A percentile compares a stretch with the other conserved stretches of the same genome.
These are phyloP conservation scores for Caenorhabditis sulstoni DNA, from an alignment of 2,888 invertebrate species.

Conservation along the genomic window DNA sequence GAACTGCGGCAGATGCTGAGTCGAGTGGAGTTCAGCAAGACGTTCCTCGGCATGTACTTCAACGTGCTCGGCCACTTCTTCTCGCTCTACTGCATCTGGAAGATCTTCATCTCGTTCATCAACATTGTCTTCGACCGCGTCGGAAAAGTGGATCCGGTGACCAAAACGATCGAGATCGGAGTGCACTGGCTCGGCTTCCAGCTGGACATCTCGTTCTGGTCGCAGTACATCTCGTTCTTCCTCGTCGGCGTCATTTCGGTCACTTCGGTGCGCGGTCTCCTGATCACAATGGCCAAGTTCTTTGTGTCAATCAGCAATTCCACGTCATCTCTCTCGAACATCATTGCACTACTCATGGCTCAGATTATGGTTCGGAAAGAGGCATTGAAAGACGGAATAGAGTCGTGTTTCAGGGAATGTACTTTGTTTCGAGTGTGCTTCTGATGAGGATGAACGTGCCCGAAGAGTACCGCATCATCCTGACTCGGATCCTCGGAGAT, in stretches of 20 bases:
- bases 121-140: conserved; percentile 99
- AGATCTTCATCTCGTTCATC: conserved; percentile 89
- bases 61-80: conserved; percentile 98
- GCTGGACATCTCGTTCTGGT: conserved; percentile 95
- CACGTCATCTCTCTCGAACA: conserved; percentile 91
- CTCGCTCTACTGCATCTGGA: conserved; percentile 97
- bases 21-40: conserved; percentile 85
- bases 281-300: conserved; percentile 98
- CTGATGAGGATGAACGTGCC: conserved; percentile 99
- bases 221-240: conserved; percentile 97
- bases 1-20: conserved; percentile 89
- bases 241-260: conserved; percentile 97
- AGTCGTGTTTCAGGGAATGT: conserved; percentile 89
- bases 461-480: conserved; percentile 86
- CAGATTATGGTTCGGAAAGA: conserved; percentile 92
- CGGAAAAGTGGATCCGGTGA: conserved; percentile 98
- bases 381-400: neutral
- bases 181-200: conserved; percentile 96
- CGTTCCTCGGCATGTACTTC: conserved; percentile 97
- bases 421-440: conserved; percentile 96
- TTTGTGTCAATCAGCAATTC: conserved; percentile 99
- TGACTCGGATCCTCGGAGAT: conserved; percentile 92
- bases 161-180: conserved; percentile 94
- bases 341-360: conserved; percentile 95
- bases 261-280: conserved; percentile 94